Base-by-base conservation (phyloP, 2,888 invertebrate genomes). In the Eilema griseolum region DNA sequence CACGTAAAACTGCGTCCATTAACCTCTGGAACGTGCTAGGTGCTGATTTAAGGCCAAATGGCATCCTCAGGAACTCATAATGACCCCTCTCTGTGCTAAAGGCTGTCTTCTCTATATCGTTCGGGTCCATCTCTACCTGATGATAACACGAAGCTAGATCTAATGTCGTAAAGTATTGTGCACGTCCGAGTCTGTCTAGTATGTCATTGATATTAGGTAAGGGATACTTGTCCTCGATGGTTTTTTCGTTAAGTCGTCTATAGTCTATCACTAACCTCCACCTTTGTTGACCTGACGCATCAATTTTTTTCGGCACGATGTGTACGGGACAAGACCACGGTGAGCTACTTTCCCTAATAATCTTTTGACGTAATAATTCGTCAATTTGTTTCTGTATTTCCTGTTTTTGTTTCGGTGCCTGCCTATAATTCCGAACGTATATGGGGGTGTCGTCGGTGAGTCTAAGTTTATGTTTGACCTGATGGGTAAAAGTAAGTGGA, bases 21-120 rank as follows among this genome's bases (percentile, higher is more conserved):
- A 86, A n/a, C 72, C 87, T 68, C 61, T 89, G 88, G 66, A 88
- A 89, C 0, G 85, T 85, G 28, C 81, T 79, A 0, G 87, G 87
- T 8, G 86, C 81, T 24, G 82, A 85, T 78, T 74, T 86, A 4
- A 87, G 28, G 1, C 85, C 86, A 68, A 87, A 85, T 0, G 86
- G 86, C 85, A 86, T 87, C n/a, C n/a, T n/a, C n/a, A n/a, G n/a
- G n/a, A n/a, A n/a, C n/a, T n/a, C n/a, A n/a, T n/a, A n/a, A n/a
- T n/a, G n/a, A n/a, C n/a, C n/a, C n/a, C n/a, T n/a, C n/a, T n/a
- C n/a, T n/a, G n/a, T n/a, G n/a, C n/a, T n/a, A n/a, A n/a, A n/a
- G n/a, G n/a, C n/a, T n/a, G n/a, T n/a, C n/a, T n/a, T n/a, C 66
- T 83, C 76, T 16, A 82, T 73, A 26, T 85, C 84, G 0, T 80